phyloP scores from a whole-genome alignment of 2,113 vertebrate genomes.

The Rhinichthys klamathensis region DNA sequence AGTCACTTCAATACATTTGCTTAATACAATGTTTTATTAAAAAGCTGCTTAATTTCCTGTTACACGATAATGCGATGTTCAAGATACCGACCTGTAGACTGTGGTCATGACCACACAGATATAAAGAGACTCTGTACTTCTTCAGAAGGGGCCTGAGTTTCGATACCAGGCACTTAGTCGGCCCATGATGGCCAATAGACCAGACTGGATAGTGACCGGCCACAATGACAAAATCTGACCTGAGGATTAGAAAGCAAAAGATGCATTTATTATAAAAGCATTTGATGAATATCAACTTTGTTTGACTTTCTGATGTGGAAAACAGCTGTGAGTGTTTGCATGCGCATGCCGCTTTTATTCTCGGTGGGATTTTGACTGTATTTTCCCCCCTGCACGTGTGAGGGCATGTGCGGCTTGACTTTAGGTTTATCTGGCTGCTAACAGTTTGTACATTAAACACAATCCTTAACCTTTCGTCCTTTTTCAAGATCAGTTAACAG shows the following conservation, averaged over 20 bases:
- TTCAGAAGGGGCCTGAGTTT: conserved; percentile 71
- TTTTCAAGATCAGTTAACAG: background rate
- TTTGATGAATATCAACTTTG: background rate
- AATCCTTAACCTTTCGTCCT: background rate
- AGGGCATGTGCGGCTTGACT: background rate
- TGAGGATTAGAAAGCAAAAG: conserved; percentile 38
- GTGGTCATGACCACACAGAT: conserved; percentile 73
- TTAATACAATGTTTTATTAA: background rate
- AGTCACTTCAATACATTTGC: background rate
- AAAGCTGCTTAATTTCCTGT: background rate
- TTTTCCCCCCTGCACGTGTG: background rate
- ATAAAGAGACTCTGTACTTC: conserved; percentile 67
- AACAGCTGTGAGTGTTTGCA: background rate
- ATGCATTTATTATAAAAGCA: background rate
- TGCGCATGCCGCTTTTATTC: background rate
- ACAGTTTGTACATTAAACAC: background rate
- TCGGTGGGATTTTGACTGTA: background rate
- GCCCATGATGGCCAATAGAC: conserved; percentile 75
- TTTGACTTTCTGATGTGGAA: conserved; percentile 10
- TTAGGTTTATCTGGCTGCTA: background rate
- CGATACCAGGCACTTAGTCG: conserved; percentile 68
- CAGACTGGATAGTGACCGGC: conserved; percentile 75
- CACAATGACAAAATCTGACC: conserved; percentile 72
- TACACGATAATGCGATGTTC: background rate
- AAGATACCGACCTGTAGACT: conserved; percentile 66